phyloP scores from a whole-genome alignment of 2,113 vertebrate species.

The Oryctolagus cuniculus region mOryCun1.1 NC_091440.1:25176001-25176500 shows the following conservation, averaged over 20 bases:
- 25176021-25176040: background rate
- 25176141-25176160: background rate
- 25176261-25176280: background rate
- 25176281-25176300: background rate
- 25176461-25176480: background rate
- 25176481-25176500: constrained; percentile 11
- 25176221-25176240: background rate
- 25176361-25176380: background rate
- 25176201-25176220: background rate
- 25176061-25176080: background rate
- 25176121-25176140: background rate
- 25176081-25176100: background rate
- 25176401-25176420: constrained; percentile 7
- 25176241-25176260: background rate
- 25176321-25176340: background rate
- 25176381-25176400: constrained; percentile 40
- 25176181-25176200: background rate
- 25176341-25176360: background rate
- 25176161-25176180: background rate
- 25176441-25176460: background rate
- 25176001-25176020: background rate
- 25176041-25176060: background rate
- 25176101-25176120: accelerated
- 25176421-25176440: background rate
- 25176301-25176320: no score